Percentiles rank a stretch among this genome's conserved stretches.
Conservation (phyloP, 2,888 invertebrate species). For the Heteromurus nitidus region DNA sequence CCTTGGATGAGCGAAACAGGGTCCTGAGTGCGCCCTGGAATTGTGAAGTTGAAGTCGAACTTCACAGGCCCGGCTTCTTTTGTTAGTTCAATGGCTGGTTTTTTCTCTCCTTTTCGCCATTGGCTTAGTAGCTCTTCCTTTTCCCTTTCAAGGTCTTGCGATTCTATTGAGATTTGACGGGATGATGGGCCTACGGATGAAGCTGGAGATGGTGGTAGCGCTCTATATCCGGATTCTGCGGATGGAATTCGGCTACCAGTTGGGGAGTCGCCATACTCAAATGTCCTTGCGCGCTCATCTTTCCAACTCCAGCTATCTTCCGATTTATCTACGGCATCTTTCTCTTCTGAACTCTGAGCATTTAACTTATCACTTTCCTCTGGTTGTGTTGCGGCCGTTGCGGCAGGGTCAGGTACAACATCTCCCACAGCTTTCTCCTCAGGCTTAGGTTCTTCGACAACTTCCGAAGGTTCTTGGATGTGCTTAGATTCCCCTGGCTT, state of each 20-base stretch:
- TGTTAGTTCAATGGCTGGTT: not conserved
- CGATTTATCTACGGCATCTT: not conserved
- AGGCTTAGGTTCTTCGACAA: not conserved
- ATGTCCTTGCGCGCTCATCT: not conserved
- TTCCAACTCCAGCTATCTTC: slow-evolving; percentile 14
- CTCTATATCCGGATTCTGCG: slow-evolving; percentile 45
- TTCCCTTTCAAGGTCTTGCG: slow-evolving; percentile 45
- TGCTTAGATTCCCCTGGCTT: too few species aligned
- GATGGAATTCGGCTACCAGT: slow-evolving; percentile 14
- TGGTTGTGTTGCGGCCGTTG: not conserved
- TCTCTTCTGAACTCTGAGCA: not conserved
- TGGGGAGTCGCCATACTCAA: slow-evolving; percentile 9
- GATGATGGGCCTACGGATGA: not conserved
- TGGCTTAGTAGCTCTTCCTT: slow-evolving; percentile 32
- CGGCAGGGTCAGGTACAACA: not conserved
- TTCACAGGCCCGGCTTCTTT: not conserved
- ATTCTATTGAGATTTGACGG: slow-evolving; percentile 26
- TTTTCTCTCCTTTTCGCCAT: slow-evolving; percentile 20
- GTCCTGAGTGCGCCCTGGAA: not conserved
- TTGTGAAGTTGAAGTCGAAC: not conserved
- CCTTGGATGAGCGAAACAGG: not conserved
- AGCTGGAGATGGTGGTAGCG: slow-evolving; percentile 40
- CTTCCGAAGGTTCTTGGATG: too few species aligned
- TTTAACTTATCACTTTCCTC: slow-evolving; percentile 3
- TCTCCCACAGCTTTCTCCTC: not conserved